A percentile compares a stretch with the other conserved stretches of the same genome.
phyloP scores from a whole-genome alignment of 2,888 invertebrate genomes.

The Perdita meconis region DNA sequence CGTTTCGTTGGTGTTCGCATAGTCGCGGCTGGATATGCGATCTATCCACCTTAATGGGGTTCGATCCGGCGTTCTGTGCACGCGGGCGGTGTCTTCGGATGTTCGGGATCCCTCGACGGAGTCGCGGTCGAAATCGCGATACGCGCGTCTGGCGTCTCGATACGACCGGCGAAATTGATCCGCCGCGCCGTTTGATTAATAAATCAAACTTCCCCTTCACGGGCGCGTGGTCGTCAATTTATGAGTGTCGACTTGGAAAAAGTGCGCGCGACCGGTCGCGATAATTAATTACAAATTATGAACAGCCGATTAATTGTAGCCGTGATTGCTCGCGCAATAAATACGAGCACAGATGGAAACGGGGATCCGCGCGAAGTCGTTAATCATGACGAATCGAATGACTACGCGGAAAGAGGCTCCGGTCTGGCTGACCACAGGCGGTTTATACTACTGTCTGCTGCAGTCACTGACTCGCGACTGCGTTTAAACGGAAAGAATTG shows the following conservation, averaged over 20 bases:
- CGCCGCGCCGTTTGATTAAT: neutral
- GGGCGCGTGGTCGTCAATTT: neutral
- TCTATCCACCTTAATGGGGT: neutral
- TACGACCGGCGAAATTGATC: neutral
- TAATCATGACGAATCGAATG: constrained; percentile 53
- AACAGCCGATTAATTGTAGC: constrained; percentile 51
- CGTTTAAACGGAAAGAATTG: too few species aligned
- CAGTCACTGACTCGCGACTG: constrained; percentile 60
- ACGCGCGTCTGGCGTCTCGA: neutral
- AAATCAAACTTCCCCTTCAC: neutral
- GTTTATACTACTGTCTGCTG: constrained; percentile 32
- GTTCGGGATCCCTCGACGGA: neutral
- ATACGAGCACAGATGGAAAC: constrained; percentile 45
- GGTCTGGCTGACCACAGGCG: constrained; percentile 29
- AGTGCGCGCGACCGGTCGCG: constrained; percentile 3
- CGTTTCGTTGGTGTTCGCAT: neutral
- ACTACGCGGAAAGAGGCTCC: constrained; percentile 31
- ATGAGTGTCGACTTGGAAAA: constrained; percentile 25
- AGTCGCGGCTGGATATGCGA: neutral
- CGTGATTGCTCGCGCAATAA: constrained; percentile 37
- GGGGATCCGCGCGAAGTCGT: constrained; percentile 33
- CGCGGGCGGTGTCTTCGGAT: neutral
- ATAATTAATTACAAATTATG: constrained; percentile 58
- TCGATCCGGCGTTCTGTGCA: neutral
- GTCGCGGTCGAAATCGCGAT: neutral